Base-by-base conservation (phyloP, 2,797 vertebrate genomes). In the Bryconaethiops microstoma region DNA sequence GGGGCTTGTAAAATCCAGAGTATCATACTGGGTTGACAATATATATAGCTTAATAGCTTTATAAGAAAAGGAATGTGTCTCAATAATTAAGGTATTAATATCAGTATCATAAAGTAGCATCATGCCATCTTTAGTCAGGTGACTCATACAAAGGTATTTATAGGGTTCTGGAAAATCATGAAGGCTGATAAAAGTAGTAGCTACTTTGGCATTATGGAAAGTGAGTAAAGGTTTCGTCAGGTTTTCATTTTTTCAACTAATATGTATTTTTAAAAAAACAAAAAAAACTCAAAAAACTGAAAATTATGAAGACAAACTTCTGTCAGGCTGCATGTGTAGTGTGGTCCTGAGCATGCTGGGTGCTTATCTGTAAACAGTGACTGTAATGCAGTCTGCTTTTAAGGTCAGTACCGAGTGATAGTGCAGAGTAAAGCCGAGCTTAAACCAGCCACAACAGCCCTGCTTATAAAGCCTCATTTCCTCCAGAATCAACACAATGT, bases 361-460 rank as follows among this genome's bases (percentile, higher is more conserved):
- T 79, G 48, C 12, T 39, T 39, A 62, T 70, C 42, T 68, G 42
- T 9, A 75, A 14, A 50, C 50, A 73, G 19, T 48, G 62, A 45
- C 13, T 57, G 21, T n/a, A 48, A 79, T 59, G 63, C 50, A 55
- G 21, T 23, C 72, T 55, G 52, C 64, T 57, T 25, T 64, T 45
- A 72, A 64, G 39, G 54, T 19, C 48, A 75, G 63, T 55, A 59
- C 55, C 67, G 2, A 21, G 40, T 39, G 54, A 55, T 21, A 21
- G 40, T 45, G 25, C 23, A 48, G 13, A 39, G 14, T 14, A 69
- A 52, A 23, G 14, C 7, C 35, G 48, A 19, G 59, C n/a, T 65
- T 57, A 7, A 45, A 21, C 6, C 65, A 76, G 78, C 7, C 67
- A 77, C 19, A 80, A 83, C 54, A 77, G 48, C 35, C 68, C 29